Conservation (phyloP, 2,888 invertebrate species). For the Camptogramma bilineatum region DNA sequence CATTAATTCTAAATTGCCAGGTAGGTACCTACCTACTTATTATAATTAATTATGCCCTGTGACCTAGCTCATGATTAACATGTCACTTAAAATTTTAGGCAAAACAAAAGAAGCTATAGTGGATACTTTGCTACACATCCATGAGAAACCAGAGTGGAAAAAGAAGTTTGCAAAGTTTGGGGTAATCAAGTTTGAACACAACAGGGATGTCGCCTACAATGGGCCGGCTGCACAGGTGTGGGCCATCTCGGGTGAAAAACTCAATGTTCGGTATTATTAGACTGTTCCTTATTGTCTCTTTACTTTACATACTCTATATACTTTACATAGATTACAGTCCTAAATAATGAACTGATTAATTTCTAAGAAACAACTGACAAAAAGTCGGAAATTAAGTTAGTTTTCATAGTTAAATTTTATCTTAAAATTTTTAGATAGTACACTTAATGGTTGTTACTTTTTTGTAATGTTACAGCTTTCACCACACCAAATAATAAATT, state of each 20-base stretch:
- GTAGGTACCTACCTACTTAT: slow-evolving; percentile 58
- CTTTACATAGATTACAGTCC: slow-evolving; percentile 75
- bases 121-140: slow-evolving; percentile 69
- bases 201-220: slow-evolving; percentile 77
- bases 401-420: not conserved
- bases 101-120: slow-evolving; percentile 69
- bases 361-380: slow-evolving; percentile 11
- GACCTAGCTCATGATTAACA: not conserved
- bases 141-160: slow-evolving; percentile 70
- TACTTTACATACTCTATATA: slow-evolving; percentile 77
- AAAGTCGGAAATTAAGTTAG: not conserved
- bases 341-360: slow-evolving; percentile 53
- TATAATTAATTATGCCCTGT: slow-evolving; percentile 1
- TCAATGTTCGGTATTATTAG: slow-evolving; percentile 85
- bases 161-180: slow-evolving; percentile 79
- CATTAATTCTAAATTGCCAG: slow-evolving; percentile 83
- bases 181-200: slow-evolving; percentile 74
- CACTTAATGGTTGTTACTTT: slow-evolving; percentile 3
- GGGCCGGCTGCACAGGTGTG: slow-evolving; percentile 82
- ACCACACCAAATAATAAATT: not conserved
- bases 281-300: slow-evolving; percentile 64
- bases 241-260: slow-evolving; percentile 77
- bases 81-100: slow-evolving; percentile 54
- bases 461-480: slow-evolving; percentile 5
- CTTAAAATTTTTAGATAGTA: not conserved